Evolutionary conservation across 1,140 invertebrate genomes (phyloP).

Genomic region (Samia ricini): DNA sequence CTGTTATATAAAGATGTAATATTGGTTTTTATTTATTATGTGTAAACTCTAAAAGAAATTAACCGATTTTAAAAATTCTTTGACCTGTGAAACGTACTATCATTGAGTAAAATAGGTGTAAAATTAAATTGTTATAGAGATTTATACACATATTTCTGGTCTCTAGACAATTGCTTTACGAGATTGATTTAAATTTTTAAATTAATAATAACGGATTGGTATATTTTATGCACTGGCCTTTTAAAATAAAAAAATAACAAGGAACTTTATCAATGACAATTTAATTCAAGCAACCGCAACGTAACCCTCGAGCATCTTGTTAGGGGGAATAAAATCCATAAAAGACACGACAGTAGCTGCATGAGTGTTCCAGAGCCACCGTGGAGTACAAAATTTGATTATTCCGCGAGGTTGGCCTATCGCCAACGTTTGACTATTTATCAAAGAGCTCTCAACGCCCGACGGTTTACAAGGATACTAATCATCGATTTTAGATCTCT

Average conservation of each 20-base stretch:
- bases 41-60: too few relatives aligned
- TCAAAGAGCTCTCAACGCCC: constrained; percentile 55
- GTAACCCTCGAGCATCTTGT: constrained; percentile 64
- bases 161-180: too few relatives aligned
- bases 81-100: too few relatives aligned
- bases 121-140: too few relatives aligned
- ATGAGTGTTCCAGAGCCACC: constrained; percentile 42
- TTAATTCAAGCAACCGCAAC: constrained; percentile 70
- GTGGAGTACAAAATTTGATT: constrained; percentile 72
- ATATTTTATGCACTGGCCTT: constrained; percentile 10
- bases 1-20: too few relatives aligned
- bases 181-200: too few relatives aligned
- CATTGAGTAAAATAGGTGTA: too few relatives aligned
- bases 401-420: constrained; percentile 75
- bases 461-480: constrained; percentile 71
- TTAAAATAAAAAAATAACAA: constrained; percentile 54
- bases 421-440: constrained; percentile 73
- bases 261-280: constrained; percentile 69
- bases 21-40: too few relatives aligned
- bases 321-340: constrained; percentile 74
- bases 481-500: constrained; percentile 56
- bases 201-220: background rate
- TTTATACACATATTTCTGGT: too few relatives aligned
- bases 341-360: constrained; percentile 61
- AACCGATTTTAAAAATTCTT: too few relatives aligned